Conservation (phyloP, 2,113 vertebrate genomes). For the Colistium nudipinnis region DNA sequence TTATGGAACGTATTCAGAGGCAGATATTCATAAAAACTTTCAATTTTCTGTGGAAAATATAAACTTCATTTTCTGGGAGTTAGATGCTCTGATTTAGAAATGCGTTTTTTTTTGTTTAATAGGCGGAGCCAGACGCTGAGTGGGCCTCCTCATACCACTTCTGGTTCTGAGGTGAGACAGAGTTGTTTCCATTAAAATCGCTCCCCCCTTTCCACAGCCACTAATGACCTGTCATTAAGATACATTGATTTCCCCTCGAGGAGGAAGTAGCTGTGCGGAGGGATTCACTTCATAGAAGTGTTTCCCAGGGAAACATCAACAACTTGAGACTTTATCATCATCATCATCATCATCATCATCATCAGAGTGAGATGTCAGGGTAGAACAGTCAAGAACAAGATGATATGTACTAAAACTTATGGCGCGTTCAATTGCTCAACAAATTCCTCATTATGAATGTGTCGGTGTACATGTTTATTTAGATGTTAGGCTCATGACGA, state of each 20-base stretch:
- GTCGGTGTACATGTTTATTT: background rate
- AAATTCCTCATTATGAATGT: slow-evolving; percentile 1
- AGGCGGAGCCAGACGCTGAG: slow-evolving; percentile 16
- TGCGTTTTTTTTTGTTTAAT: background rate
- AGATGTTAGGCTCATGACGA: background rate
- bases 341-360: slow-evolving; percentile 30
- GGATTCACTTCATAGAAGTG: slow-evolving; percentile 44
- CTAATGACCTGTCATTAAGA: slow-evolving; percentile 78
- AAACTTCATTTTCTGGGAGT: background rate
- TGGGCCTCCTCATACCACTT: slow-evolving; percentile 36
- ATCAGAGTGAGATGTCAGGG: slow-evolving; percentile 27
- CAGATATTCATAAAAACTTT: too few species aligned
- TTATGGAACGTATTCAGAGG: too few species aligned
- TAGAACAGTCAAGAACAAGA: too few species aligned
- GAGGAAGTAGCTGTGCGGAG: slow-evolving; percentile 36
- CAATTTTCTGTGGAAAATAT: background rate
- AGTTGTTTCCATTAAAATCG: slow-evolving; percentile 69
- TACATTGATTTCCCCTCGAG: slow-evolving; percentile 73
- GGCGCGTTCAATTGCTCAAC: too few species aligned
- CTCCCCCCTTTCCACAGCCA: slow-evolving; percentile 65
- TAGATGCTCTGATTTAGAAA: background rate
- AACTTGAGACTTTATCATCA: slow-evolving; percentile 30
- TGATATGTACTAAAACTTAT: too few species aligned
- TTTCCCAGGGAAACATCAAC: slow-evolving; percentile 45
- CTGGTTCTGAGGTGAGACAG: slow-evolving; percentile 58